A percentile compares a stretch with the other conserved stretches of the same genome.
Evolutionary conservation across 2,797 vertebrate species (phyloP).

Genomic region (Scleropages formosus): DNA sequence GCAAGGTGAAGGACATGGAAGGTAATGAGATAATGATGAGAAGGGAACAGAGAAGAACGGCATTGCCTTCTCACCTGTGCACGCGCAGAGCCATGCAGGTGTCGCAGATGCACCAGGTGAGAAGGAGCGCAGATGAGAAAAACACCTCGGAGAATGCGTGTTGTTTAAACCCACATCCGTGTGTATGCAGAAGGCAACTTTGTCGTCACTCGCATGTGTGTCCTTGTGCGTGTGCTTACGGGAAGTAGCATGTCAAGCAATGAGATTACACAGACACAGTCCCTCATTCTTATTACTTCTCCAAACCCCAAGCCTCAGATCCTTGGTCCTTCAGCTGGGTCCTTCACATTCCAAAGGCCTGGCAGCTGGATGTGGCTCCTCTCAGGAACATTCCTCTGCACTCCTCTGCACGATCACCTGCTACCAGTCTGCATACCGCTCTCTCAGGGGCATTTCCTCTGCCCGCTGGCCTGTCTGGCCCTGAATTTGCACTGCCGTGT

Average conservation of each 20-base stretch:
- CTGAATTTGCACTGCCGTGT: too few relatives aligned
- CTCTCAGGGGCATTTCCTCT: neutral
- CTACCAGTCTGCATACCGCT: neutral
- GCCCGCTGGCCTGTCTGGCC: neutral
- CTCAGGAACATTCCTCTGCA: constrained; percentile 23
- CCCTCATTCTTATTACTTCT: neutral
- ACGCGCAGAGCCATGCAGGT: neutral
- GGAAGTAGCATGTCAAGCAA: neutral
- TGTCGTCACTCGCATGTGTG: neutral
- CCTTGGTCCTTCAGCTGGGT: neutral
- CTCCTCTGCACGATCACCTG: constrained; percentile 14
- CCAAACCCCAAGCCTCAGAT: too few relatives aligned
- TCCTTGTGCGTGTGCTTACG: neutral
- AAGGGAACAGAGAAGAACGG: neutral
- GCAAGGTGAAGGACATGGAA: constrained; percentile 41
- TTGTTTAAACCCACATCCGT: constrained; percentile 12
- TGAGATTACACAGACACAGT: constrained; percentile 8
- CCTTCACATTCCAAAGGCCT: neutral
- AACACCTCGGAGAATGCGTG: neutral
- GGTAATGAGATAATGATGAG: neutral
- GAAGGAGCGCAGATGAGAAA: neutral
- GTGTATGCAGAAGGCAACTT: neutral
- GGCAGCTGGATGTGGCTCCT: constrained; percentile 9
- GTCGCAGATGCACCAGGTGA: constrained; percentile 1
- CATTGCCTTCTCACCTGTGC: neutral